Evolutionary conservation across 2,797 vertebrate genomes (phyloP).

Genomic region (Enteromius argenteus): DNA sequence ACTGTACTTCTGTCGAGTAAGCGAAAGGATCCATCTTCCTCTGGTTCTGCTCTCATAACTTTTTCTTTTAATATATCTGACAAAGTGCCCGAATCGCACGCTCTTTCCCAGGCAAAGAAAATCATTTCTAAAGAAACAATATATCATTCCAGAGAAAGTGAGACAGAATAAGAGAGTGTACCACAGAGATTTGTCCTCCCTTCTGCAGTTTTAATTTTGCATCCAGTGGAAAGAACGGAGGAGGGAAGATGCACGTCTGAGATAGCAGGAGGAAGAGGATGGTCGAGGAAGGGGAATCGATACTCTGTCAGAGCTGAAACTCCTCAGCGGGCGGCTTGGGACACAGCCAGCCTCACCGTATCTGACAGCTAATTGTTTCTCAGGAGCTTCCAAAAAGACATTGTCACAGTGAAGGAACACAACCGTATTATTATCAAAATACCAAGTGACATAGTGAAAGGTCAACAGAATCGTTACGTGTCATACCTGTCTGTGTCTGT

Average conservation of each 20-base stretch:
- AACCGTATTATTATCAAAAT: slow-evolving; percentile 56
- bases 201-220: slow-evolving; percentile 12
- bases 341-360: neutral
- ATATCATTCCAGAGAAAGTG: slow-evolving; percentile 2
- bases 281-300: slow-evolving; percentile 50
- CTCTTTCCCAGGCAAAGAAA: slow-evolving; percentile 25
- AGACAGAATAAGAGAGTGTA: neutral
- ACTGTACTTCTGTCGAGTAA: slow-evolving; percentile 42
- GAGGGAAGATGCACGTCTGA: slow-evolving; percentile 17
- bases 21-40: slow-evolving; percentile 35
- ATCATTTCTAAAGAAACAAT: slow-evolving; percentile 32
- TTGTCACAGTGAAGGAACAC: slow-evolving; percentile 30
- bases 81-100: neutral
- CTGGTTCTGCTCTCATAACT: slow-evolving; percentile 31
- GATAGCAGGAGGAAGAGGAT: slow-evolving; percentile 36
- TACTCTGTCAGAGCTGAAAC: slow-evolving; percentile 50
- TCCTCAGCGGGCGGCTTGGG: slow-evolving; percentile 16
- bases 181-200: slow-evolving; percentile 1
- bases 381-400: slow-evolving; percentile 32
- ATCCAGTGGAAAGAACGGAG: slow-evolving; percentile 5
- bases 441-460: slow-evolving; percentile 53
- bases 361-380: slow-evolving; percentile 62
- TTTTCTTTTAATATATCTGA: slow-evolving; percentile 40
- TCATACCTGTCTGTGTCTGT: slow-evolving; percentile 52
- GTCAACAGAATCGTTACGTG: slow-evolving; percentile 51